A percentile compares a stretch with the other conserved stretches of the same genome.
These are phyloP conservation scores for Thymelicus lineola DNA, from an alignment of 2,888 invertebrate genomes.

Conservation along the genomic window DNA sequence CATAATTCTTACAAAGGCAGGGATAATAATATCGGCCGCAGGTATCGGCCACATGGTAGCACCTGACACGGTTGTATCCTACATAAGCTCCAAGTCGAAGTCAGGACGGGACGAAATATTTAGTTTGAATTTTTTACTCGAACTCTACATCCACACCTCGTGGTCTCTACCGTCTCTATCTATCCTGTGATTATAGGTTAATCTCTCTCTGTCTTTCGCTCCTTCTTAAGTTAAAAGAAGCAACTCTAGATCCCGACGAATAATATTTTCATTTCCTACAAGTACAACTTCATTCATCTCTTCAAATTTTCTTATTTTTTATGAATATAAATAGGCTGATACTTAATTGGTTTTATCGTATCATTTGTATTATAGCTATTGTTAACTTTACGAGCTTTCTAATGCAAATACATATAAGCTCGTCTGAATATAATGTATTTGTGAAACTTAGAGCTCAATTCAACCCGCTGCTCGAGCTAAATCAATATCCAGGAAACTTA, in stretches of 20 bases:
- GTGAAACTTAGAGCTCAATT: background rate
- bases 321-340: no score
- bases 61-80: constrained; percentile 66
- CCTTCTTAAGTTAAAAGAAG: no score
- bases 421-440: background rate
- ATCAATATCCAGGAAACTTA: constrained; percentile 40
- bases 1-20: constrained; percentile 40
- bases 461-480: constrained; percentile 29
- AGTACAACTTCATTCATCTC: no score
- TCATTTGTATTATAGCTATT: no score
- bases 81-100: constrained; percentile 40
- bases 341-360: no score
- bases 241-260: no score
- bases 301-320: no score
- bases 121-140: constrained; percentile 35
- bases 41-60: constrained; percentile 64
- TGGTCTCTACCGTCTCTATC: background rate
- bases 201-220: background rate
- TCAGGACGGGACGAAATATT: constrained; percentile 37
- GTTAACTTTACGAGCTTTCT: no score
- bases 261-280: no score
- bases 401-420: no score
- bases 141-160: background rate
- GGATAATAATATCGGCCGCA: constrained; percentile 61
- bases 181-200: background rate